Evolutionary conservation across 1,140 invertebrate genomes (phyloP), one percentile per base, ranked within the genome.

Genomic region (Chymomyza costata): DNA sequence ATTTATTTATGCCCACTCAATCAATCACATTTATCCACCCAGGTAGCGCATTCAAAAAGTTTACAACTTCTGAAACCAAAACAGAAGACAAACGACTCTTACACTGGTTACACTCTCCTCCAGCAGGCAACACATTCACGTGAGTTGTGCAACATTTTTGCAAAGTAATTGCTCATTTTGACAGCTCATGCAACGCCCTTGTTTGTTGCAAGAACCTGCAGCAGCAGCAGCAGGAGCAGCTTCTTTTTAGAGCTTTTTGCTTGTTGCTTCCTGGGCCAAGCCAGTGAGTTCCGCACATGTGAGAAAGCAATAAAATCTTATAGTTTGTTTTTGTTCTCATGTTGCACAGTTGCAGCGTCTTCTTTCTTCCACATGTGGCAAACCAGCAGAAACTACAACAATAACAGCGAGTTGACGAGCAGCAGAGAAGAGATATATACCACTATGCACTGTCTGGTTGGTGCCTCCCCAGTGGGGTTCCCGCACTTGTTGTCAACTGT

Each of bases 141-240:
- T 78, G 71, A 78, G 71, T 45, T 78, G 46, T 76, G 66, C 73
- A 78, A 78, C 73, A 80, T 78, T 78, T 80, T 78, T 73, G 67
- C 73, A 78, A 78, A 78, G 73, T 78, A 80, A 78, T 78, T 78
- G 73, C 73, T 78, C 73, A 78, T 80, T 78, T 80, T 80, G 73
- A 80, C 73, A 80, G 73, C 59, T 78, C 63, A 55, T 71, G 73
- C 66, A 76, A 78, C 71, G 71, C 71, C 66, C 65, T 76, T 76
- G 66, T 78, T 76, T 70, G 70, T 25, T 25, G 21, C 21, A 25
- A 25, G n/a, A 58, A 53, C 54, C 62, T 59, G 49, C 53, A 44
- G 37, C 59, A 63, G 16, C 56, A 49, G 39, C 62, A n/a, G n/a
- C n/a, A n/a, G n/a, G n/a, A n/a, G n/a, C n/a, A n/a, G n/a, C n/a